Evolutionary conservation across 1,140 invertebrate genomes (phyloP), one percentile per base, ranked within the genome.

Genomic region (Pteromalus puparum): DNA sequence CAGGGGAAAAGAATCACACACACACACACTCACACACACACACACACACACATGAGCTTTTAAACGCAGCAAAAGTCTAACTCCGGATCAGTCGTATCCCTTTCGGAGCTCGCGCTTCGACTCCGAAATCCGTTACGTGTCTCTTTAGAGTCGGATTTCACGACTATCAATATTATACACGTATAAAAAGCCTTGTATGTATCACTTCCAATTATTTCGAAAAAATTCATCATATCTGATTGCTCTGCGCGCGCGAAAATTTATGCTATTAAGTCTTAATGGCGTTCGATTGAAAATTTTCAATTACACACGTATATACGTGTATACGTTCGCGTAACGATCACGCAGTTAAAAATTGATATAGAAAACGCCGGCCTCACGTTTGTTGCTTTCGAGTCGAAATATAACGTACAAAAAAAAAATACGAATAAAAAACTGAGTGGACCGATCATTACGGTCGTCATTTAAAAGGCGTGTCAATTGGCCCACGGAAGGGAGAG

Each of bases 381-480:
- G 38, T 42, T 42, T 42, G 10, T 42, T 42, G 38, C 38, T 42
- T 42, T 42, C 38, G 46, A 48, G 46, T 48, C 15, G 46, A 15
- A 13, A 13, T 12, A 13, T 9, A 10, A 18, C 6, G 53, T 21
- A 61, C 0, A n/a, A n/a, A 61, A 61, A 61, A 61, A 61, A 61
- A 61, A 30, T 30, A 30, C 30, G 30, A 30, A 30, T 30, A 30
- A 34, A 34, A 34, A 34, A 34, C 30, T 5, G 30, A 34, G 21
- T 61, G 53, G 18, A 18, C 18, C 53, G 53, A 61, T 21, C 53
- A n/a, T 61, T 61, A 21, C 18, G 18, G 21, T 18, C 21, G 21
- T 70, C 68, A 30, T 70, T 70, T 70, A 70, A 70, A 70, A 70
- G 68, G 68, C 72, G 72, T 73, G 34, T 34, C 26, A 34, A 73